Evolutionary conservation across 2,888 invertebrate species (phyloP).

Genomic region (Protodeltote pygarga): DNA sequence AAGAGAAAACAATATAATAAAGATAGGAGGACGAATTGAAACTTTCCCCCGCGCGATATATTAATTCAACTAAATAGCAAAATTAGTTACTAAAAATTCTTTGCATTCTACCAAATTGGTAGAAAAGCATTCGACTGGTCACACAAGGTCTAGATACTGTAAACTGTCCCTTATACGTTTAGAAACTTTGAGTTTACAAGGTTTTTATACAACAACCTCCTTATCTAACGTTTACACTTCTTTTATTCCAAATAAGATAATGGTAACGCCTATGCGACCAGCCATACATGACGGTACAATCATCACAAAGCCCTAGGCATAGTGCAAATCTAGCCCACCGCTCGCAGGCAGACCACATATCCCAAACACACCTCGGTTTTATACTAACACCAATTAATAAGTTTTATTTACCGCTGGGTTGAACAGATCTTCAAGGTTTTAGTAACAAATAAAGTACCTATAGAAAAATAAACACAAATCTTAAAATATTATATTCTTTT

Average conservation of each 20-base stretch:
- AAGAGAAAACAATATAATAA: conserved; percentile 50
- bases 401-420: conserved; percentile 57
- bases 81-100: conserved; percentile 53
- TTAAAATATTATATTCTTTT: conserved; percentile 26
- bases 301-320: conserved; percentile 54
- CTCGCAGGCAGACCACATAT: conserved; percentile 80
- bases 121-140: conserved; percentile 47
- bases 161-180: conserved; percentile 7
- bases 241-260: too few relatives aligned
- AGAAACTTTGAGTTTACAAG: background rate
- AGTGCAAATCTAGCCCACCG: conserved; percentile 61
- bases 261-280: conserved; percentile 39
- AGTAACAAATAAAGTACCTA: too few relatives aligned
- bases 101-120: conserved; percentile 38
- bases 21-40: conserved; percentile 56
- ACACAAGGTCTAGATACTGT: conserved; percentile 26
- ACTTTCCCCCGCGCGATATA: conserved; percentile 59
- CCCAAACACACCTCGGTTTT: conserved; percentile 80
- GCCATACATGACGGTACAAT: conserved; percentile 36
- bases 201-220: background rate
- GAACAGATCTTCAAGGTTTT: conserved; percentile 60
- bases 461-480: conserved; percentile 24
- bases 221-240: conserved; percentile 18
- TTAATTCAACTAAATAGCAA: conserved; percentile 52
- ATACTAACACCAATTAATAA: conserved; percentile 78